Base-by-base conservation (phyloP, 2,797 vertebrate genomes). In the Sus cebifrons region DNA sequence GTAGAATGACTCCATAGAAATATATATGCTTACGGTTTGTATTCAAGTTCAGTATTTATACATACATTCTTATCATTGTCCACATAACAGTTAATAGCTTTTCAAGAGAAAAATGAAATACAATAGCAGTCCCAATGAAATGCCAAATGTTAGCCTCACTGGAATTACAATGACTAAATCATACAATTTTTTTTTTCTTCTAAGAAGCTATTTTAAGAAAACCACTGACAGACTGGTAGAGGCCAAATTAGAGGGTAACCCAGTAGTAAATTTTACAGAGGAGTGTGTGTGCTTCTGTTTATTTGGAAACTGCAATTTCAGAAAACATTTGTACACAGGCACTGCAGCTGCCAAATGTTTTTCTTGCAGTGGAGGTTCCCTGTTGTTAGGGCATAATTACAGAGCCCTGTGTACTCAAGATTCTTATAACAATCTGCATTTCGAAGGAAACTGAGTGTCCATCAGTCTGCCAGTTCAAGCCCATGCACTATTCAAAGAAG, bases 131-230 rank as follows among this genome's bases (percentile, higher is more conserved):
- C 13, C 60, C 40, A 74, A 27, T 58, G 49, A 92, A 95, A 85
- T 67, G 23, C 12, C 5, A 54, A 52, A 40, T 11, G 2, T 49
- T 92, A 77, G 25, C 36, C 15, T 85, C 44, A 60, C 0, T 81
- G 13, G 49, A 60, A 97, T 64, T 88, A 23, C 60, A 85, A 40
- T 49, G 70, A 18, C 20, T 91, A 70, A 54, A 23, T 44, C 20
- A 79, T 29, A 85, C 10, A n/a, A 36, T 36, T 27, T 89, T 88
- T 44, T 44, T 49, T 78, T 79, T 82, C 65, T 27, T 77, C 83
- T 83, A 27, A 49, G 91, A 92, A 93, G 16, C n/a, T 84, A 74
- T 88, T 90, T 89, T 32, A 95, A 89, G 44, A 40, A 85, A 95
- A 96, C 36, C 23, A 96, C 18, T 44, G 64, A 52, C 20, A 96